Evolutionary conservation across 2,113 vertebrate genomes (phyloP).

Genomic region (Takifugu bimaculatus): DNA sequence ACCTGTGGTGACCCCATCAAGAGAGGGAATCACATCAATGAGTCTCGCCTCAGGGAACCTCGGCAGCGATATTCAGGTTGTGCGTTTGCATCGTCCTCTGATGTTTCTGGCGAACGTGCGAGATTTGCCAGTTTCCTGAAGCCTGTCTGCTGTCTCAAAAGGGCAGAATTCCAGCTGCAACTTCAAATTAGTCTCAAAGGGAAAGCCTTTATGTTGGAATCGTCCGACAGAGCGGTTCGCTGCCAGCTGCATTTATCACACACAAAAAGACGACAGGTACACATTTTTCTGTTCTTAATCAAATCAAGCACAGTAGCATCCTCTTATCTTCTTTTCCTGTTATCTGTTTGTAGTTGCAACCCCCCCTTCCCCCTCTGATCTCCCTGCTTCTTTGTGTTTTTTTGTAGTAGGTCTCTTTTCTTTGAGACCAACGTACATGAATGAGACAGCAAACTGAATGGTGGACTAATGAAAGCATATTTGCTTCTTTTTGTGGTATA

Average conservation of each 20-base stretch:
- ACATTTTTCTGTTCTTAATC: slow-evolving; percentile 7
- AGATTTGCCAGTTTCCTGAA: background rate
- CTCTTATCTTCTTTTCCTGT: slow-evolving; percentile 47
- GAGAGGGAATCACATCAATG: slow-evolving; percentile 24
- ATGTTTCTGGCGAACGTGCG: background rate
- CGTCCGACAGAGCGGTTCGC: slow-evolving; percentile 3
- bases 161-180: background rate
- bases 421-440: too few relatives aligned
- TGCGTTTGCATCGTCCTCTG: slow-evolving; percentile 2
- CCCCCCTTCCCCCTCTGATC: slow-evolving; percentile 31
- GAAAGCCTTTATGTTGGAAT: slow-evolving; percentile 38
- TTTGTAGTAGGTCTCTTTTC: slow-evolving; percentile 3
- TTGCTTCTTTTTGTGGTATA: too few relatives aligned
- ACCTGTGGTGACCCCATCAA: slow-evolving; percentile 35
- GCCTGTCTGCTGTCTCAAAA: slow-evolving; percentile 12
- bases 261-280: background rate
- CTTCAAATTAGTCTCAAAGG: slow-evolving; percentile 13
- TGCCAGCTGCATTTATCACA: slow-evolving; percentile 25
- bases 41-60: slow-evolving; percentile 17
- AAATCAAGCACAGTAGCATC: slow-evolving; percentile 15
- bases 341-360: slow-evolving; percentile 20
- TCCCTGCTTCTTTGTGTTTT: slow-evolving; percentile 2
- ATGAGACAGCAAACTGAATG: too few relatives aligned
- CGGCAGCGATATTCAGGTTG: background rate
- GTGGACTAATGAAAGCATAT: too few relatives aligned